Evolutionary conservation across 2,797 vertebrate genomes (phyloP).

Genomic region (Peromyscus eremicus): DNA sequence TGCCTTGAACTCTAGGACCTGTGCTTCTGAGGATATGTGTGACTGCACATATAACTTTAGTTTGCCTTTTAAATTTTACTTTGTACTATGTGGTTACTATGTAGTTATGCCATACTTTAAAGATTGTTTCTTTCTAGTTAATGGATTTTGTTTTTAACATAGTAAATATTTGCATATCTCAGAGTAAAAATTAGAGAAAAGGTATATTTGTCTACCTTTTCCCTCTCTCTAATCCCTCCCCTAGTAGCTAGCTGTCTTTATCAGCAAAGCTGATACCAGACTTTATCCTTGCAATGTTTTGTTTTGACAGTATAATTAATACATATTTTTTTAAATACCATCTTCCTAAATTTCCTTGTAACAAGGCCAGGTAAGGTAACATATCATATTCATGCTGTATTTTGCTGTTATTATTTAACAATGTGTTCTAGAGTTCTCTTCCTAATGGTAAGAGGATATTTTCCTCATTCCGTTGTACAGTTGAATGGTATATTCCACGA

Average conservation of each 20-base stretch:
- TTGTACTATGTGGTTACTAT: not conserved
- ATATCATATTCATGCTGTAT: not conserved
- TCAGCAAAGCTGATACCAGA: slow-evolving; percentile 44
- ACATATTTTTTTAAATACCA: slow-evolving; percentile 5
- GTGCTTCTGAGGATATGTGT: not conserved
- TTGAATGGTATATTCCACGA: not conserved
- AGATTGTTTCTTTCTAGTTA: slow-evolving; percentile 35
- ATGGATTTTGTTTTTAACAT: slow-evolving; percentile 42
- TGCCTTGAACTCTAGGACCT: not conserved
- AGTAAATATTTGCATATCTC: slow-evolving; percentile 27
- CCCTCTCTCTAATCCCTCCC: not conserved
- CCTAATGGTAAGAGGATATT: not conserved
- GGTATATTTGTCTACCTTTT: not conserved
- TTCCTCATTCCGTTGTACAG: slow-evolving; percentile 1
- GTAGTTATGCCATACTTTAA: slow-evolving; percentile 47
- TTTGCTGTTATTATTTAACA: not conserved
- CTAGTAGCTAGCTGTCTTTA: not conserved
- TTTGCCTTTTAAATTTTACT: slow-evolving; percentile 43
- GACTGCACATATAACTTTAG: not conserved
- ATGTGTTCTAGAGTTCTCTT: not conserved
- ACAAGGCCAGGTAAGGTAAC: not conserved
- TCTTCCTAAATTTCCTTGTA: not conserved
- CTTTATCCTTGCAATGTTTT: not conserved
- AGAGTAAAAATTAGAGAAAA: slow-evolving; percentile 23
- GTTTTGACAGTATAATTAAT: slow-evolving; percentile 25